These are phyloP conservation scores for Coronaproctus castanopsis DNA, from an alignment of 2,888 invertebrate genomes.

Conservation along the genomic window DNA sequence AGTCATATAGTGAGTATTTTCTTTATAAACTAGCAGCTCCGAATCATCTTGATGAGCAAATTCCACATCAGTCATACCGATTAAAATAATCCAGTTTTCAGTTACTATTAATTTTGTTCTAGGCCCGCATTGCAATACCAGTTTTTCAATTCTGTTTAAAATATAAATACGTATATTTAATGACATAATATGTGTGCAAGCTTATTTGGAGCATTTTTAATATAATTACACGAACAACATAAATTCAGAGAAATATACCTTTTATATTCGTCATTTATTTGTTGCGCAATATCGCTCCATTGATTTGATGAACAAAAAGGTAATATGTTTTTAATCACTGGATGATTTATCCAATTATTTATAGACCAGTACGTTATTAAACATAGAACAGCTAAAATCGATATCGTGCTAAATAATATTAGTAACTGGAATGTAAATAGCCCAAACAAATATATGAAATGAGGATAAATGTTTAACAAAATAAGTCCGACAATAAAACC, in stretches of 20 bases:
- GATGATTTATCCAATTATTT: background rate
- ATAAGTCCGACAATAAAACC: background rate
- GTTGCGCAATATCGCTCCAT: background rate
- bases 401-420: background rate
- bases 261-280: background rate
- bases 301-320: background rate
- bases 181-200: too few species aligned
- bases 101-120: conserved; percentile 53
- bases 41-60: conserved; percentile 63
- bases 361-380: background rate
- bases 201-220: too few species aligned
- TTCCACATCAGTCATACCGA: conserved; percentile 48
- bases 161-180: too few species aligned
- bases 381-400: background rate
- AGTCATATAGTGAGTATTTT: conserved; percentile 45
- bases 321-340: background rate
- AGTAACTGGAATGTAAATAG: background rate
- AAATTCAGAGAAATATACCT: too few species aligned
- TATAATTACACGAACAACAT: too few species aligned
- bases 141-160: conserved; percentile 55
- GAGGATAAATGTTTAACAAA: background rate
- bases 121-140: conserved; percentile 44
- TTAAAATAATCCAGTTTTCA: conserved; percentile 71
- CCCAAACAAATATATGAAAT: background rate
- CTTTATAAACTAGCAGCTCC: conserved; percentile 28